phyloP scores from a whole-genome alignment of 2,888 invertebrate species.

The Zaprionus lineosus region DNA sequence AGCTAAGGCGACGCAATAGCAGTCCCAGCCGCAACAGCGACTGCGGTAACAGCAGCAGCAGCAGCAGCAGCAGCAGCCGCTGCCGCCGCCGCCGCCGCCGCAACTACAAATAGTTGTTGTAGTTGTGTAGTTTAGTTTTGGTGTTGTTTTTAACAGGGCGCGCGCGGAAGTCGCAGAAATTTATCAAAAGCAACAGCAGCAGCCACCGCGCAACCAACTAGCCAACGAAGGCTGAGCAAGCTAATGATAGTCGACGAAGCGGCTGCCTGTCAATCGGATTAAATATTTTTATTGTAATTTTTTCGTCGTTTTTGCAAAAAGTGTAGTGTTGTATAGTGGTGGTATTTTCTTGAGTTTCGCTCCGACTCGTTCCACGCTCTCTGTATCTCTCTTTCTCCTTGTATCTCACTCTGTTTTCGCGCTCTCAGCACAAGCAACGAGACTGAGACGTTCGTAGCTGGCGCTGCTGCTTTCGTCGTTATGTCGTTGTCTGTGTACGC shows the following conservation, averaged over 20 bases:
- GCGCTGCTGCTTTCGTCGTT: conserved; percentile 31
- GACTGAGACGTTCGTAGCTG: conserved; percentile 49
- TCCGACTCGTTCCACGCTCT: conserved; percentile 15
- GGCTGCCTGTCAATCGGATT: conserved; percentile 66
- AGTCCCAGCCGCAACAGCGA: too few relatives aligned
- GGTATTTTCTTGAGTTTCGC: conserved; percentile 29
- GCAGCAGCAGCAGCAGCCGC: conserved; percentile 44
- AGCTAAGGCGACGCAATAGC: conserved; percentile 43
- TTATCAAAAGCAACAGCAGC: conserved; percentile 56
- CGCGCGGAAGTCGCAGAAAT: conserved; percentile 72
- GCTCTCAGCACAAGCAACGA: conserved; percentile 50
- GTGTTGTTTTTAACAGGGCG: conserved; percentile 68
- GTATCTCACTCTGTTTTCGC: conserved; percentile 16
- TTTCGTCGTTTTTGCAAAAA: conserved; percentile 56
- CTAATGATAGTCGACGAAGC: conserved; percentile 48
- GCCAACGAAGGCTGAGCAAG: conserved; percentile 46
- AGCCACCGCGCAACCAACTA: conserved; percentile 24
- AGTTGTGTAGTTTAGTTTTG: conserved; percentile 70
- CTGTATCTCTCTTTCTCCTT: conserved; percentile 15
- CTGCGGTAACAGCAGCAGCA: conserved; percentile 2
- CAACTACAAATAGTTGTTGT: conserved; percentile 69
- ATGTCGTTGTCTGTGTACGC: conserved; percentile 53
- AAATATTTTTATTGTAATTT: conserved; percentile 72
- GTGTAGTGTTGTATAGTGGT: conserved; percentile 51
- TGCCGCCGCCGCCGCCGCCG: conserved; percentile 40